A percentile compares a stretch with the other conserved stretches of the same genome.
Conservation (phyloP, 2,113 vertebrate genomes). For the Oncorhynchus keta region DNA sequence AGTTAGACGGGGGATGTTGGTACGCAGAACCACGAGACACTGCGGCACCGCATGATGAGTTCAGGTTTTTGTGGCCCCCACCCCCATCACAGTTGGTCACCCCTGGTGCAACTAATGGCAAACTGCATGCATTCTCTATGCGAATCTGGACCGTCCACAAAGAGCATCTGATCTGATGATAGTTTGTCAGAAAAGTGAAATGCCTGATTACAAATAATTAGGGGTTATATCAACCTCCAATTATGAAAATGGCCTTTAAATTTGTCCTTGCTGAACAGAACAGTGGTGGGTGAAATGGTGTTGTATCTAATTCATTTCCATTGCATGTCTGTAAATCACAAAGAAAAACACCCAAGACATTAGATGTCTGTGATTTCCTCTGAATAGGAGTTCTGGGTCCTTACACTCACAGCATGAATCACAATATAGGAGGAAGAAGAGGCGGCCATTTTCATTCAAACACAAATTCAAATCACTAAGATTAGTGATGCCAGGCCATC, state of each 20-base stretch:
- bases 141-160: slow-evolving; percentile 6
- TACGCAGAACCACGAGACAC: too few species aligned
- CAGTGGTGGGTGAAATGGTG: not conserved
- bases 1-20: too few species aligned
- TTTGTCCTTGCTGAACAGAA: not conserved
- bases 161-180: not conserved
- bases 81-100: too few species aligned
- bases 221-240: not conserved
- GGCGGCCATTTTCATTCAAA: slow-evolving; percentile 22
- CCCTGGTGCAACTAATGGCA: not conserved
- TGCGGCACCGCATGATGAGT: too few species aligned
- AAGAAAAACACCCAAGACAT: not conserved
- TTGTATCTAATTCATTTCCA: not conserved
- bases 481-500: not conserved
- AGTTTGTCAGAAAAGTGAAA: slow-evolving; percentile 7
- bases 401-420: not conserved
- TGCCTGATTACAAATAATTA: not conserved
- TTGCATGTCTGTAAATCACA: not conserved
- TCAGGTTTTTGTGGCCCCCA: too few species aligned
- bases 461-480: slow-evolving; percentile 1
- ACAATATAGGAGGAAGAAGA: not conserved
- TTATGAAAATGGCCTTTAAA: not conserved
- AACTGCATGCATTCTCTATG: not conserved
- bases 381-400: not conserved
- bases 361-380: not conserved